phyloP scores from a whole-genome alignment of 2,113 vertebrate genomes.

The Brachypteracias leptosomus region DNA sequence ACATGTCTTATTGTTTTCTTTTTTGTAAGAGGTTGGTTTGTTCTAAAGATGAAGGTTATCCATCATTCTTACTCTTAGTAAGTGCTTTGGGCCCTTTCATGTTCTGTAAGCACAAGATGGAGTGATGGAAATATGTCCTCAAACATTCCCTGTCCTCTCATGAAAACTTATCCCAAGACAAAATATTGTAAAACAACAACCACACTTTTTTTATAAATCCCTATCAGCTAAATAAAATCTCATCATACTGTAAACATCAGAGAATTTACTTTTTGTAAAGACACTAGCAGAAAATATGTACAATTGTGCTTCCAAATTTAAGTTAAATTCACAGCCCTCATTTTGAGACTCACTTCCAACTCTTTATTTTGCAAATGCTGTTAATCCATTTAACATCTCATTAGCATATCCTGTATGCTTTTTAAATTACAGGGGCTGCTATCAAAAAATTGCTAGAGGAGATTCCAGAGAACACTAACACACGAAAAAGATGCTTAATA shows the following conservation, averaged over 20 bases:
- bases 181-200: not conserved
- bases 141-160: not conserved
- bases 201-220: not conserved
- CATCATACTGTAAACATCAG: not conserved
- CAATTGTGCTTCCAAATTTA: not conserved
- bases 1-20: not conserved
- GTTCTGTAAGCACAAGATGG: not conserved
- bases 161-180: not conserved
- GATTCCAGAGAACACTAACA: not conserved
- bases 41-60: not conserved
- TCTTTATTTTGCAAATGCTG: constrained; percentile 44
- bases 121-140: not conserved
- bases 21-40: not conserved
- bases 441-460: constrained; percentile 41
- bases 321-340: constrained; percentile 8
- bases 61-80: not conserved
- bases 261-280: not conserved
- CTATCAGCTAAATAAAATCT: not conserved
- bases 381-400: constrained; percentile 16
- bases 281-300: not conserved
- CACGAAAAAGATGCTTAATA: constrained; percentile 21
- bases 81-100: not conserved
- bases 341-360: not conserved
- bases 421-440: constrained; percentile 34
- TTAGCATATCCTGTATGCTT: constrained; percentile 38